Evolutionary conservation across 2,113 vertebrate genomes (phyloP).

Genomic region (Sebastes schlegelii): DNA sequence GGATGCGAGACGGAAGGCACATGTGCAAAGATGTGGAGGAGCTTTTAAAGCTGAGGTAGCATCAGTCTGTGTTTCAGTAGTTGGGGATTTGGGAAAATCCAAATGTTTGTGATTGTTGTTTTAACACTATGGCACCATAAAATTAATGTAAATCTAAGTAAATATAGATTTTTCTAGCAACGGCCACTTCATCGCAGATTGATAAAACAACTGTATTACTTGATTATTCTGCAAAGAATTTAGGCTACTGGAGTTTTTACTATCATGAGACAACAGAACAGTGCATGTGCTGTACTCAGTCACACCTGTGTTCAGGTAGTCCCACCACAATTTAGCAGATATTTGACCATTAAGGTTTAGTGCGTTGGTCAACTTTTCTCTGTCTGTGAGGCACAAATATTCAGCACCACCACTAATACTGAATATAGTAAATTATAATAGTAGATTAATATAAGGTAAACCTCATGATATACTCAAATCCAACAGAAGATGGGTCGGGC

Average conservation of each 20-base stretch:
- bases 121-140: not conserved
- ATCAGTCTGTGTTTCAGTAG: not conserved
- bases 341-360: not conserved
- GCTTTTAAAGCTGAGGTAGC: constrained; percentile 90
- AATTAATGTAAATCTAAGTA: not conserved
- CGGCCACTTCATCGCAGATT: not conserved
- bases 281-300: not conserved
- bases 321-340: not conserved
- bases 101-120: not conserved
- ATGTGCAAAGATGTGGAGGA: constrained; percentile 97
- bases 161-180: not conserved
- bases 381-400: not conserved
- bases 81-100: not conserved
- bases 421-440: not conserved
- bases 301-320: not conserved
- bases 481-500: not conserved
- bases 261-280: not conserved
- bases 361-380: not conserved
- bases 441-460: not conserved
- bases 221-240: not conserved
- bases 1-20: constrained; percentile 89
- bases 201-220: not conserved
- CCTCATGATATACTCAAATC: not conserved
- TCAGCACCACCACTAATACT: not conserved
- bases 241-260: not conserved